These are phyloP conservation scores for Ailurus styani DNA, from an alignment of 2,113 vertebrate genomes.

Conservation along the genomic window DNA sequence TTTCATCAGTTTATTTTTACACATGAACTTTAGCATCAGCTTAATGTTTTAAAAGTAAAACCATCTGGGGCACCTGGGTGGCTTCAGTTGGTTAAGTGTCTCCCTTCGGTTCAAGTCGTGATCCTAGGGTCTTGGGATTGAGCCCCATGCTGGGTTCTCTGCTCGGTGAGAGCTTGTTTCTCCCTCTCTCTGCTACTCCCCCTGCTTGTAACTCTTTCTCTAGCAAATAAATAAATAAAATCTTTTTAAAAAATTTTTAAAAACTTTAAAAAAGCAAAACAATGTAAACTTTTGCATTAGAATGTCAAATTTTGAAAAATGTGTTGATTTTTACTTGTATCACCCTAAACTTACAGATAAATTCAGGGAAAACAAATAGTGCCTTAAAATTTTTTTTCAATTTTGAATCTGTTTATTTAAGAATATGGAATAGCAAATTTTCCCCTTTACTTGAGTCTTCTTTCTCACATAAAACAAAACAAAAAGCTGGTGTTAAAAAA, in stretches of 20 bases:
- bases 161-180: neutral
- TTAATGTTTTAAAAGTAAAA: neutral
- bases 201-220: neutral
- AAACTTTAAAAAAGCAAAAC: neutral
- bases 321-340: neutral
- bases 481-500: neutral
- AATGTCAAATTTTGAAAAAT: neutral
- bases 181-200: neutral
- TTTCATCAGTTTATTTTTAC: neutral
- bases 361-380: neutral
- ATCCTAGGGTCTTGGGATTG: neutral
- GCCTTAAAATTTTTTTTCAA: neutral
- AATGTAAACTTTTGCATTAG: neutral
- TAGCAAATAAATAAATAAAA: neutral
- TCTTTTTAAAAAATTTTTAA: neutral
- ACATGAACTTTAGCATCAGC: neutral
- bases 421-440: neutral
- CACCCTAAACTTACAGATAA: conserved; percentile 1
- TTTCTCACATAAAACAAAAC: neutral
- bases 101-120: neutral
- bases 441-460: neutral
- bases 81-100: neutral
- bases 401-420: neutral
- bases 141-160: neutral
- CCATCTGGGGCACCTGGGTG: neutral